phyloP scores from a whole-genome alignment of 2,888 invertebrate species.

The Ephialtes manifestator region DNA sequence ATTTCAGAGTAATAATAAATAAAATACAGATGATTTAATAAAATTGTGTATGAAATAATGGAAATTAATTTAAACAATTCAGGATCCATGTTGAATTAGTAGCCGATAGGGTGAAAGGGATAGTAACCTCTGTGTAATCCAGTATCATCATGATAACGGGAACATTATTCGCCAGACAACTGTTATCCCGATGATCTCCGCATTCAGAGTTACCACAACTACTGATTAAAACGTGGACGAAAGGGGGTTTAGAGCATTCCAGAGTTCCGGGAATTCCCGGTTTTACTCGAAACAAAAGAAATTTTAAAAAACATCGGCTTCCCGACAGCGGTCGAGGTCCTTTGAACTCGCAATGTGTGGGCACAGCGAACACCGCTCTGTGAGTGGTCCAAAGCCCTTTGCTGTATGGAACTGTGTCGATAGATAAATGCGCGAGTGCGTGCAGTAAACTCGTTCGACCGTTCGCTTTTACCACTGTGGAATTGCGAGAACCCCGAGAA shows the following conservation, averaged over 20 bases:
- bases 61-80: not conserved
- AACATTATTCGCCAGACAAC: not conserved
- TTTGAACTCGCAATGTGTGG: conserved; percentile 37
- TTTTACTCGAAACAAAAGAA: conserved; percentile 32
- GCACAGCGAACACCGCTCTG: not conserved
- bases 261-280: conserved; percentile 15
- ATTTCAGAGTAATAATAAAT: too few species aligned
- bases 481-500: conserved; percentile 13
- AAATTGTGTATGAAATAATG: not conserved
- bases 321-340: conserved; percentile 22
- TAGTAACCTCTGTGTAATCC: not conserved
- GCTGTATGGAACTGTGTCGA: not conserved
- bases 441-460: not conserved
- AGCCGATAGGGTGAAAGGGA: not conserved
- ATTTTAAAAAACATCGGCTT: conserved; percentile 21
- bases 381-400: not conserved
- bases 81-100: not conserved
- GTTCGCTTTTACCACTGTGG: not conserved
- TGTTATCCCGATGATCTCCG: conserved; percentile 10
- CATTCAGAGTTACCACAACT: not conserved
- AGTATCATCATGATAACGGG: not conserved
- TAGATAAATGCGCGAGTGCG: conserved; percentile 17
- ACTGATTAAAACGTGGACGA: conserved; percentile 12
- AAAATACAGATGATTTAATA: too few species aligned
- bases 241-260: conserved; percentile 21